Percentiles rank a stretch among this genome's conserved stretches.
phyloP scores from a whole-genome alignment of 1,140 invertebrate species.

The Reticulitermes speratus region DNA sequence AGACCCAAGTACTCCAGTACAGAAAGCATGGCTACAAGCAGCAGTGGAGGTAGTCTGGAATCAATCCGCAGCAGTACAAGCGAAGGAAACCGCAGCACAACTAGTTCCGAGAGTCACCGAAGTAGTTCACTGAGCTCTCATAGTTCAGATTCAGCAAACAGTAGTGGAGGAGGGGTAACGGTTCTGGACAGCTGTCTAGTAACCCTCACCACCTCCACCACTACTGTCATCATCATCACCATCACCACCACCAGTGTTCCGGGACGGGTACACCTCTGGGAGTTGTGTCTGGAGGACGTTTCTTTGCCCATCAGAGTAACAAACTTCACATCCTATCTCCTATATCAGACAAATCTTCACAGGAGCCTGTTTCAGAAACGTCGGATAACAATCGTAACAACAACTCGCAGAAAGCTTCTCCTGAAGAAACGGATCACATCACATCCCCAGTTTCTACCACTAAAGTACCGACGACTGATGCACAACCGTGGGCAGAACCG shows the following conservation, averaged over 20 bases:
- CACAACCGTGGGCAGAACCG: conserved; percentile 34
- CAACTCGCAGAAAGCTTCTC: conserved; percentile 69
- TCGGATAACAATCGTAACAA: conserved; percentile 77
- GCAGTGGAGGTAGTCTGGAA: conserved; percentile 76
- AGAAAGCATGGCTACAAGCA: conserved; percentile 82
- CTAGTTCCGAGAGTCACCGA: conserved; percentile 74
- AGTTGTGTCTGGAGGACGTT: conserved; percentile 50
- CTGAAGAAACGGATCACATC: conserved; percentile 55
- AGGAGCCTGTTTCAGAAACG: conserved; percentile 76
- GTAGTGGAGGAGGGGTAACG: conserved; percentile 46
- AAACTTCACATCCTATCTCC: conserved; percentile 83
- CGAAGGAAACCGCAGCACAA: conserved; percentile 76
- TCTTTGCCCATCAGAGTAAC: conserved; percentile 62
- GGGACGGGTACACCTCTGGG: conserved; percentile 36
- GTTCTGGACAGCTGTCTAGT: background rate
- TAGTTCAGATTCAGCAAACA: conserved; percentile 72
- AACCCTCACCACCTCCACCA: conserved; percentile 38
- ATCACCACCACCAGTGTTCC: conserved; percentile 39
- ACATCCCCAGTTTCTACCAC: conserved; percentile 39
- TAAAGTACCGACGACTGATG: conserved; percentile 7
- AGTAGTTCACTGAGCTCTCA: conserved; percentile 79
- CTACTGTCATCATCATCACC: conserved; percentile 36
- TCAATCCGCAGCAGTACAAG: conserved; percentile 78
- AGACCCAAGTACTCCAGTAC: conserved; percentile 76
- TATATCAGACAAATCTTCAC: conserved; percentile 87